phyloP scores from a whole-genome alignment of 2,113 vertebrate species.

The Hippocampus mohnikei region DNA sequence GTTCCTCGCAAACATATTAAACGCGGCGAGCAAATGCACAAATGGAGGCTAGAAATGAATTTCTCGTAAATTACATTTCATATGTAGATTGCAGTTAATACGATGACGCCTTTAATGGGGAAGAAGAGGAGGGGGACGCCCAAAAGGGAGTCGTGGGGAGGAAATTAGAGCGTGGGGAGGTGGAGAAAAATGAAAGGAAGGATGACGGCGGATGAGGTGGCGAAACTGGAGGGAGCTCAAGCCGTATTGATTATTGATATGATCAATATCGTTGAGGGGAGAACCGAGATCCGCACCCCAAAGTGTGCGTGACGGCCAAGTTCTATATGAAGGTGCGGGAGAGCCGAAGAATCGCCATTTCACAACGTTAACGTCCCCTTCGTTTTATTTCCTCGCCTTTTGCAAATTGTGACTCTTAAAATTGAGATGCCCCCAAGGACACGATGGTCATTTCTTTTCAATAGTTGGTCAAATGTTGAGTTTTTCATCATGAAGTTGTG shows the following conservation, averaged over 20 bases:
- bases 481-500: background rate
- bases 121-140: conserved; percentile 47
- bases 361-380: background rate
- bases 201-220: conserved; percentile 1
- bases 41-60: conserved; percentile 74
- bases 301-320: background rate
- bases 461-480: background rate
- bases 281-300: background rate
- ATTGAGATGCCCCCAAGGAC: background rate
- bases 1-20: conserved; percentile 69
- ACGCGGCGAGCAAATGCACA: conserved; percentile 67
- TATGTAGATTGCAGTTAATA: conserved; percentile 71
- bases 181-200: conserved; percentile 43
- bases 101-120: conserved; percentile 66
- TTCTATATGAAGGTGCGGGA: background rate
- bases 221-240: conserved; percentile 8
- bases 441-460: background rate
- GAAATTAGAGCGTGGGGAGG: conserved; percentile 37
- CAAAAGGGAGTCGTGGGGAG: conserved; percentile 23
- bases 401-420: background rate
- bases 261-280: background rate
- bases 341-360: background rate
- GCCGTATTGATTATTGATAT: conserved; percentile 20
- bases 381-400: too few relatives aligned
- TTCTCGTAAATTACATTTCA: conserved; percentile 74